Evolutionary conservation across 1,140 invertebrate species (phyloP).

Genomic region (Leptestheria dahalacensis): DNA sequence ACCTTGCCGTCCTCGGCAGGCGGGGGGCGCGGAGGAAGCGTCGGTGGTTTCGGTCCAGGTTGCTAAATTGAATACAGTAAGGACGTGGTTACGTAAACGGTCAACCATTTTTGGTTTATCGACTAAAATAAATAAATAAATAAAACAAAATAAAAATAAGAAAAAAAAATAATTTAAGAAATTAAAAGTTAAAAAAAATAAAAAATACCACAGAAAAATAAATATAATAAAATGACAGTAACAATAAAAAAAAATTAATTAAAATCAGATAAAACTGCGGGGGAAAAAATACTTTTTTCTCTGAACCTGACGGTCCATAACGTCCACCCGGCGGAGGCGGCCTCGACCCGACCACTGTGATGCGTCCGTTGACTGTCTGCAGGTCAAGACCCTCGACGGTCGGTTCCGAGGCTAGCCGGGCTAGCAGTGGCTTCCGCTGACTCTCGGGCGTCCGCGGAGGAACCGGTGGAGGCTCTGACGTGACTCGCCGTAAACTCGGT

Average conservation of each 20-base stretch:
- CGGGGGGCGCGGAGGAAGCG: constrained; percentile 12
- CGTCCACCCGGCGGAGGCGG: neutral
- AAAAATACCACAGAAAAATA: too few species aligned
- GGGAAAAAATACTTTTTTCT: too few species aligned
- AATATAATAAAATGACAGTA: too few species aligned
- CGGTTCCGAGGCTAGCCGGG: constrained; percentile 11
- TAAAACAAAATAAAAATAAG: too few species aligned
- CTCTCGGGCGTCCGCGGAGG: constrained; percentile 16
- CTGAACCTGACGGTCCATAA: neutral
- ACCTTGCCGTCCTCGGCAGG: neutral
- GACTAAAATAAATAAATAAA: too few species aligned
- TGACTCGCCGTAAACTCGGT: constrained; percentile 14
- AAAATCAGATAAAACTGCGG: too few species aligned
- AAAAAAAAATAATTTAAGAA: too few species aligned
- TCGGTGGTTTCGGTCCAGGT: constrained; percentile 2
- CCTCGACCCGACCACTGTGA: constrained; percentile 1
- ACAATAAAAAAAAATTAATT: neutral
- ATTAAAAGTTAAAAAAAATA: too few species aligned
- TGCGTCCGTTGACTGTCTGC: constrained; percentile 5
- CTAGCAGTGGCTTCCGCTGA: constrained; percentile 14
- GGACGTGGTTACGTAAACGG: too few species aligned
- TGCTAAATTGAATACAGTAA: too few species aligned
- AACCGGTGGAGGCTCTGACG: constrained; percentile 15
- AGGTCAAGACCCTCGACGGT: constrained; percentile 7
- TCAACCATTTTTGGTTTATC: too few species aligned